Conservation (phyloP, 2,797 vertebrate species). For the Craterocephalus amniculus region DNA sequence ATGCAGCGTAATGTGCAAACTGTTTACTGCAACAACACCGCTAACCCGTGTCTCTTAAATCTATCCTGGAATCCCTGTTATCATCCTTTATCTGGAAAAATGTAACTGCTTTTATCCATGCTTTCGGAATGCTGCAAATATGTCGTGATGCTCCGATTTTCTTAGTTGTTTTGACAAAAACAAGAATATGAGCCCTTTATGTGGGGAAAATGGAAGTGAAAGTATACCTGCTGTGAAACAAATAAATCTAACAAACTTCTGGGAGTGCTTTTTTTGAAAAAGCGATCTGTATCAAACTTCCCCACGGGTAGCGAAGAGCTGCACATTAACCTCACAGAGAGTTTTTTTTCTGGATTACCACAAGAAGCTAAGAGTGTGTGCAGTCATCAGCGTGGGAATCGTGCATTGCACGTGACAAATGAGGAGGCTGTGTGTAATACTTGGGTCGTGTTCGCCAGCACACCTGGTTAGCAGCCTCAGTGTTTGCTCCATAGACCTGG, state of each 20-base stretch:
- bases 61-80: neutral
- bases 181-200: neutral
- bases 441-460: constrained; percentile 49
- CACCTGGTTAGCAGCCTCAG: constrained; percentile 69
- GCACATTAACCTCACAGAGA: constrained; percentile 1
- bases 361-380: neutral
- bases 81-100: neutral
- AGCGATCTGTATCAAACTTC: neutral
- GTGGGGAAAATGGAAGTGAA: neutral
- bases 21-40: neutral
- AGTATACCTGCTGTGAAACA: neutral
- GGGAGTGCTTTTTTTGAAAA: neutral
- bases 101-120: constrained; percentile 1
- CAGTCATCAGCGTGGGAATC: constrained; percentile 18
- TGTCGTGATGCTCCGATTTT: neutral
- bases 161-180: neutral
- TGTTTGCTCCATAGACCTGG: constrained; percentile 55
- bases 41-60: neutral
- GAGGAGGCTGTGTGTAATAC: constrained; percentile 41
- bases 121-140: neutral
- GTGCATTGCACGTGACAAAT: constrained; percentile 20
- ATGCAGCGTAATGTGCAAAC: neutral
- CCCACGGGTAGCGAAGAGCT: constrained; percentile 18
- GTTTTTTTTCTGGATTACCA: constrained; percentile 7
- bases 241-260: constrained; percentile 10